Percentiles rank a stretch among this genome's conserved stretches.
phyloP scores from a whole-genome alignment of 2,113 vertebrate species.

The Tursiops truncatus region DNA sequence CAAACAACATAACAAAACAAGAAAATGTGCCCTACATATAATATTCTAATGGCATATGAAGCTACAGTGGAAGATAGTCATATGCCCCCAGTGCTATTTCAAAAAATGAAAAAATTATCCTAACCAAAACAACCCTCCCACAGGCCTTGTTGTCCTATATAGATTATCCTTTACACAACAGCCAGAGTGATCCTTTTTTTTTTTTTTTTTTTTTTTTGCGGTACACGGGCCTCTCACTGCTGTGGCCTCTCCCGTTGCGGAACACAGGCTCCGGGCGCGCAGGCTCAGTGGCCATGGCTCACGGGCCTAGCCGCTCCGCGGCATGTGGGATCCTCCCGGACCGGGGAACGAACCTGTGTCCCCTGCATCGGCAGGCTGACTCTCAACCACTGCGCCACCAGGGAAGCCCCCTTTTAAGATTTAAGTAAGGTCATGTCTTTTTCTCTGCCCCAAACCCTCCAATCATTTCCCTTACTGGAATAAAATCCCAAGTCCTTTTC shows the following conservation, averaged over 20 bases:
- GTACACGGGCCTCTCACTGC: no score
- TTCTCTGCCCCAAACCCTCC: not conserved
- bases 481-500: not conserved
- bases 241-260: no score
- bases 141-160: not conserved
- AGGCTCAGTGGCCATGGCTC: no score
- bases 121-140: not conserved
- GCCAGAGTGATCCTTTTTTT: not conserved
- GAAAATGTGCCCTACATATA: not conserved
- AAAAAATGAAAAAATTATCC: not conserved
- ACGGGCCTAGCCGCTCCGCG: no score
- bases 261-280: no score
- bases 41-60: not conserved
- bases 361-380: no score
- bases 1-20: no score
- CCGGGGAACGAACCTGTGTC: no score
- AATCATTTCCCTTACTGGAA: not conserved
- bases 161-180: not conserved
- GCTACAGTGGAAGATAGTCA: not conserved
- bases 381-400: no score
- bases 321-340: no score
- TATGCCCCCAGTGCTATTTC: not conserved
- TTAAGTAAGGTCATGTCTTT: not conserved
- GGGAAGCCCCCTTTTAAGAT: not conserved
- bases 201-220: no score